Evolutionary conservation across 1,140 invertebrate genomes (phyloP), one percentile per base, ranked within the genome.

Genomic region (Zaprionus kolodkinae): DNA sequence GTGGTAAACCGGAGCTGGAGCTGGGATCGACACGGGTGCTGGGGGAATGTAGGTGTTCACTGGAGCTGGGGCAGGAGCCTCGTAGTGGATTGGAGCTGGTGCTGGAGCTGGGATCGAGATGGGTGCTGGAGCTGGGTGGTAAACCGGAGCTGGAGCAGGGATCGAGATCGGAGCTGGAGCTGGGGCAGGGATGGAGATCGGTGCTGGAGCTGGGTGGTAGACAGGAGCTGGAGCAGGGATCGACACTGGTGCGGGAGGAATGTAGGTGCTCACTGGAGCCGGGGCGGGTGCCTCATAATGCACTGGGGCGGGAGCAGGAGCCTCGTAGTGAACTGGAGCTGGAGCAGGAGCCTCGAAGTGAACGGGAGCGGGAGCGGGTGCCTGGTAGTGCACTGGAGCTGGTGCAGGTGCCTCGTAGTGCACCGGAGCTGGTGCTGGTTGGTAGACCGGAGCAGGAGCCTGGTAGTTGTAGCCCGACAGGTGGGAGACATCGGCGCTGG

Each of bases 401-500:
- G 62, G 60, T 40, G 68, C 76, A 4, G 76, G 68, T 13, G 72
- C 76, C 10, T 59, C 27, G 25, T 72, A 40, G n/a, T 67, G 48
- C 0, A 77, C 69, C 0, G 63, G 74, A 15, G 64, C 75, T 0
- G 76, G 71, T 0, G 71, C 73, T 10, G 72, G 70, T 17, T 71
- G 54, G 15, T 73, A 63, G 35, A 70, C 69, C 6, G 78, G 80
- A 0, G 76, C 79, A 11, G 80, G 83, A 1, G 87, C 71, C 11
- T 76, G 54, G 21, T 87, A 87, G 65, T 91, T 75, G 54, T 87
- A 84, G 7, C 83, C 83, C 66, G 91, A 81, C 76, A 91, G 11
- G 10, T 91, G 81, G 57, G 88, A 79, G 13, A 91, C 88, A 85
- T 91, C 88, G 33, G 81, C 88, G 63, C 78, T 82, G 59, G 79